phyloP scores from a whole-genome alignment of 2,888 invertebrate genomes.

The Pyrochroa serraticornis region DNA sequence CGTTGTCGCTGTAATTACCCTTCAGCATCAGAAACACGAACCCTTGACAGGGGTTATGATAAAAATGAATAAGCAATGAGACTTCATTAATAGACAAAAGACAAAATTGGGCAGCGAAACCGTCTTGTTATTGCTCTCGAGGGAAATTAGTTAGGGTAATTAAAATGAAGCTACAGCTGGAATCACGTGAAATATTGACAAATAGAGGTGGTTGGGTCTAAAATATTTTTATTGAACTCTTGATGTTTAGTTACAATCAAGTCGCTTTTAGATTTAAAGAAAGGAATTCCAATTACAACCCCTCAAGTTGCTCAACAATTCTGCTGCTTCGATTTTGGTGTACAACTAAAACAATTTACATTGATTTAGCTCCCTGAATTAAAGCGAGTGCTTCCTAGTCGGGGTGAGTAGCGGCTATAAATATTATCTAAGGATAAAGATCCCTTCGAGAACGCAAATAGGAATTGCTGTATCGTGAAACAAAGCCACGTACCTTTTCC shows the following conservation, averaged over 20 bases:
- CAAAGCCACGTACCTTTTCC: slow-evolving; percentile 58
- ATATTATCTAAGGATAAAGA: slow-evolving; percentile 35
- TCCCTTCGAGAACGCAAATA: too few species aligned
- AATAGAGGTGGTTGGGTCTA: background rate
- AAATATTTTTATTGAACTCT: slow-evolving; percentile 3
- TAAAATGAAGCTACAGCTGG: slow-evolving; percentile 33
- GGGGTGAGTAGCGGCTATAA: slow-evolving; percentile 48
- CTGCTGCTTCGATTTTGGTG: slow-evolving; percentile 16
- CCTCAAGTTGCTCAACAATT: slow-evolving; percentile 17
- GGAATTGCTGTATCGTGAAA: too few species aligned
- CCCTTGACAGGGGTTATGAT: slow-evolving; percentile 6
- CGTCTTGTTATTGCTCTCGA: slow-evolving; percentile 23
- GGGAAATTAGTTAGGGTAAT: slow-evolving; percentile 34
- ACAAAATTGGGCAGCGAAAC: slow-evolving; percentile 25
- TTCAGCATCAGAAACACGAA: background rate
- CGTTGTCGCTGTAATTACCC: background rate
- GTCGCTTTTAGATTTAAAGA: slow-evolving; percentile 7
- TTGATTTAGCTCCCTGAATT: slow-evolving; percentile 38
- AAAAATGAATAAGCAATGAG: slow-evolving; percentile 22
- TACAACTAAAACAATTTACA: slow-evolving; percentile 38
- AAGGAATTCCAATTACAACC: slow-evolving; percentile 25
- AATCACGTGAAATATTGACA: slow-evolving; percentile 35
- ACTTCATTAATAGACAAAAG: slow-evolving; percentile 27
- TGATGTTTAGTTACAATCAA: slow-evolving; percentile 7
- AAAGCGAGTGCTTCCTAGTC: slow-evolving; percentile 45